Conservation (phyloP, 2,888 invertebrate species). For the Acronicta aceris region DNA sequence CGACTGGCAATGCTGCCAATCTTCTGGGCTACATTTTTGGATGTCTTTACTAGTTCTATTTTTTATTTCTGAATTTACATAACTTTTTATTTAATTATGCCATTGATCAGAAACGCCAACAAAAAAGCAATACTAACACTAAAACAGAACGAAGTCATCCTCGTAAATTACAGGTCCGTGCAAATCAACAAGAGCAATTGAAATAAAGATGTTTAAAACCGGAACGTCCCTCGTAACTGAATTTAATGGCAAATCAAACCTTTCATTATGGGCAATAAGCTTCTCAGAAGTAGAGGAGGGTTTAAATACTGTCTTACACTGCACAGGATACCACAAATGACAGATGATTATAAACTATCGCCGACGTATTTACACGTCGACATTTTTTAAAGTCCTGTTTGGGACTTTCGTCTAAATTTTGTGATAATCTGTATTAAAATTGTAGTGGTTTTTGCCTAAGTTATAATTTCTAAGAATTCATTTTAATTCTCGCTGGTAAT, state of each 20-base stretch:
- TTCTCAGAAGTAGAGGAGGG: constrained; percentile 5
- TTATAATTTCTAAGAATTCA: constrained; percentile 23
- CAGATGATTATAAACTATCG: constrained; percentile 23
- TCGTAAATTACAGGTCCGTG: neutral
- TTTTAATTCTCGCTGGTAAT: constrained; percentile 5
- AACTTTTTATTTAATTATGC: too few species aligned
- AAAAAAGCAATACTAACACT: neutral
- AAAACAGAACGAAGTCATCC: neutral
- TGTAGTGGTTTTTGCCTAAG: constrained; percentile 4
- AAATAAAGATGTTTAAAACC: neutral
- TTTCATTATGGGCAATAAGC: constrained; percentile 4
- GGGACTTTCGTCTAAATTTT: too few species aligned
- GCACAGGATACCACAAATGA: constrained; percentile 43
- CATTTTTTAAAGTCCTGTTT: too few species aligned
- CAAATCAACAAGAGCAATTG: neutral
- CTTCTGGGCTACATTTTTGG: too few species aligned
- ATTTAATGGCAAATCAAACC: constrained; percentile 21
- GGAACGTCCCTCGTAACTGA: constrained; percentile 5
- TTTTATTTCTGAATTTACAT: too few species aligned
- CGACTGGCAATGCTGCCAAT: too few species aligned
- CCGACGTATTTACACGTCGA: constrained; percentile 8
- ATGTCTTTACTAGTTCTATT: too few species aligned
- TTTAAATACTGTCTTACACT: constrained; percentile 11
- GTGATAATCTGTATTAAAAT: too few species aligned
- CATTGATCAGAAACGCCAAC: neutral